Evolutionary conservation across 2,888 invertebrate species (phyloP), one percentile per base, ranked within the genome.

Genomic region (Thecophora atra): DNA sequence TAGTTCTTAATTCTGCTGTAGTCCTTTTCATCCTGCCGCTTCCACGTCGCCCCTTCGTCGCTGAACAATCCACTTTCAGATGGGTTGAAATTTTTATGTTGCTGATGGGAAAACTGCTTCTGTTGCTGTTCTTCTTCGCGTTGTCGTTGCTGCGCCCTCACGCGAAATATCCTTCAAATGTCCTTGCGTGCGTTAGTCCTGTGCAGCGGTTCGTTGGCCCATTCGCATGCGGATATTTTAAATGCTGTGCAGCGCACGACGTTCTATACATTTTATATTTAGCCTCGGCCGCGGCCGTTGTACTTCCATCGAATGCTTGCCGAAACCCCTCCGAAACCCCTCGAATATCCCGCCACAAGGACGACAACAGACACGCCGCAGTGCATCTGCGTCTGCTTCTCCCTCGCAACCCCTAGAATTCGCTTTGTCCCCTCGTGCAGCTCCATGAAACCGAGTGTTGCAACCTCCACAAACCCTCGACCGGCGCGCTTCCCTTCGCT

Each of bases 81-180:
- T 19, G 6, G 37, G 7, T 37, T 37, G 7, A 8, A 37, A 37
- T 37, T 37, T 37, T 37, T 37, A 37, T 37, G 37, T 11, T 37
- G 37, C 37, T 47, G n/a, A 47, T 47, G 17, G 47, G 6, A 4
- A 47, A n/a, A n/a, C 47, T 70, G 44, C n/a, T 52, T 73, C 74
- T 76, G 72, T 65, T 69, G 67, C 65, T 62, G 28, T 67, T 70
- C 63, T 68, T 72, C 67, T 56, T 69, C 37, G 37, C 28, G 74
- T 72, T 76, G 69, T 70, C 58, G 52, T 21, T 70, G 66, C 63
- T 71, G 58, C 71, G 8, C 72, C 79, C 77, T 77, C 81, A 80
- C 78, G 79, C 82, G 80, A 47, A 82, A 79, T 81, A 83, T 82
- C 82, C 82, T 82, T 82, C 81, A 83, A 81, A 83, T 83, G 82